Base-by-base conservation (phyloP, 2,888 invertebrate species). In the Sminthurides aquaticus region DNA sequence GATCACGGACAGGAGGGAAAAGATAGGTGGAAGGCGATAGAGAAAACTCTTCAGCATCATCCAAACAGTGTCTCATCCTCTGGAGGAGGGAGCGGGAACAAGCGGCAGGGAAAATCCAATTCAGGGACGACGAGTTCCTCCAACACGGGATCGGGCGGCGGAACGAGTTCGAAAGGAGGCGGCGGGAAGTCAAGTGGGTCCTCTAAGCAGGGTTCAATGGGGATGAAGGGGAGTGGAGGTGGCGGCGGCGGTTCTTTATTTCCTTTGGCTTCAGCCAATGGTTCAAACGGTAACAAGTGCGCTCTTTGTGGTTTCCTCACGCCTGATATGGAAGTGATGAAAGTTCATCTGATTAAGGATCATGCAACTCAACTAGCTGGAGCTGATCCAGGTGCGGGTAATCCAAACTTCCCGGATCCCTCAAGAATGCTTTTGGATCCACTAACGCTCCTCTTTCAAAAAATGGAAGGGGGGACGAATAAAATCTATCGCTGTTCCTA, bases 401-500 rank as follows among this genome's bases (percentile, higher is more conserved):
- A 24, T 28, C 49, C 60, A 1, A 15, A 24, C 1, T 62, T 56
- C 29, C 49, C 25, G 18, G 58, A 62, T 22, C 57, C 34, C 20
- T 28, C 43, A 24, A 56, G 67, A 11, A 60, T 70, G n/a, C 65
- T 74, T 3, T 54, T 74, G 0, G 74, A 74, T 56, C 74, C 74
- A 1, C 57, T 74, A 49, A 69, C 71, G 22, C 68, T 74, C 62
- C 69, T 74, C 18, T 72, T 74, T 64, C 73, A 73, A 54, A 74
- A 74, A 64, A 74, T 74, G 74, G 74, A 74, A 54, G 66, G 62
- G 1, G 71, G 71, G 8, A 64, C 71, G 3, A 71, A 66, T 65
- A 89, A 91, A 79, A 87, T 87, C 68, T 94, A 93, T 80, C 88
- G 90, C 71, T 95, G 95, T 80, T 89, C 91, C 54, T 87, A 89